phyloP scores from a whole-genome alignment of 2,888 invertebrate species.

The Uropetala carovei region DNA sequence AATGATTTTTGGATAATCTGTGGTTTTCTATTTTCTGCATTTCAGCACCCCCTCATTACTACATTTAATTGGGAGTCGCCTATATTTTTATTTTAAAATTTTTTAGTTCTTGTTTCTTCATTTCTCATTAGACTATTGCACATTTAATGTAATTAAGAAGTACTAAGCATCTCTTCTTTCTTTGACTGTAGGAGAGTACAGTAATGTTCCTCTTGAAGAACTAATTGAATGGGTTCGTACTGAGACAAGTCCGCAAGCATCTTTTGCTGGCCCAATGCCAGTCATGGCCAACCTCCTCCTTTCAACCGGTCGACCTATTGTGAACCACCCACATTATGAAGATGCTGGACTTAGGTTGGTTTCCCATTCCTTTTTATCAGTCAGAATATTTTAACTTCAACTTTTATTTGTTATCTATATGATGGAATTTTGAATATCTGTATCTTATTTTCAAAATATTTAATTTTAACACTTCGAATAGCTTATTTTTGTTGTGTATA shows the following conservation, averaged over 20 bases:
- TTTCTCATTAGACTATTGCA: no score
- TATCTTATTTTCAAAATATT: slow-evolving; percentile 9
- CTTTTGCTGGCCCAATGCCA: slow-evolving; percentile 92
- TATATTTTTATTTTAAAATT: no score
- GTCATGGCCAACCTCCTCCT: slow-evolving; percentile 89
- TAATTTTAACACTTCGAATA: no score
- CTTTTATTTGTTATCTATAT: not conserved
- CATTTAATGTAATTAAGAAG: no score
- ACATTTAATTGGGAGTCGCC: no score
- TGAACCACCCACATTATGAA: slow-evolving; percentile 93
- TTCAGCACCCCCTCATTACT: no score
- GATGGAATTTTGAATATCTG: not conserved
- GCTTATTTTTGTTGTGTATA: no score
- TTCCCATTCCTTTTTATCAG: not conserved
- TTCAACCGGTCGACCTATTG: slow-evolving; percentile 85
- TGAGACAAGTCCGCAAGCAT: slow-evolving; percentile 81
- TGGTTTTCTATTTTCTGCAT: no score
- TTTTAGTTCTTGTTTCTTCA: no score
- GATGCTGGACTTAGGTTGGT: slow-evolving; percentile 84
- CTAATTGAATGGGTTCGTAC: slow-evolving; percentile 86
- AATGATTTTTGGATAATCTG: no score
- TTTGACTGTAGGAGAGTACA: slow-evolving; percentile 80
- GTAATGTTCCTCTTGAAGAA: slow-evolving; percentile 84
- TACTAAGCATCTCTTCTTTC: not conserved
- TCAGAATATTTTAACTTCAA: not conserved